Evolutionary conservation across 2,888 invertebrate species (phyloP), one percentile per base, ranked within the genome.

Genomic region (Lycia hirtaria): DNA sequence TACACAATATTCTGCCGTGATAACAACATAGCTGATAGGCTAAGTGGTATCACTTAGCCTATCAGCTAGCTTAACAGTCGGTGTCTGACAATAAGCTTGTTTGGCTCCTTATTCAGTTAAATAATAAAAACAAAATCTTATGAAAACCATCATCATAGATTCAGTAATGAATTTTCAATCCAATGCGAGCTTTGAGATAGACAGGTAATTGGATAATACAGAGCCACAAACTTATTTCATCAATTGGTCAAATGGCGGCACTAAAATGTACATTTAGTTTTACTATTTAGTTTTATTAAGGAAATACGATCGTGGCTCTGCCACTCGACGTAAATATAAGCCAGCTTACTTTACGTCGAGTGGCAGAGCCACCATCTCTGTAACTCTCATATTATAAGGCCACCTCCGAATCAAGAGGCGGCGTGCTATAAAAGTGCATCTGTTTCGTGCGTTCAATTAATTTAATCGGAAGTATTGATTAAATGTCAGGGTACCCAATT

Each of bases 401-500:
- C 43, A 60, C 64, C 52, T 52, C 73, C 76, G 76, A 77, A 76
- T 71, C 68, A 65, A 72, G 72, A 74, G 72, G 71, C 73, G 68
- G 59, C 75, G 69, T 73, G 67, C 83, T 82, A 79, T 85, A 85
- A 83, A 87, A 83, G 83, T 82, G 80, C 85, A 87, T 81, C 81
- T 75, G 72, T 76, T 81, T 77, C 70, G 76, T 80, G 73, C 75
- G 73, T 83, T 84, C 84, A 85, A 87, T 89, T 88, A 87, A 88
- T 87, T 87, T 85, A 85, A 87, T 87, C 84, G 82, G 80, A 73
- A 69, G 80, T 83, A 85, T 88, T 88, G 88, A 88, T 88, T 88
- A 89, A 87, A 87, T 85, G 83, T 88, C 88, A 87, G 82, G 82
- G 78, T 83, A 81, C 78, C 86, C 88, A 88, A 88, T 90, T 88